Evolutionary conservation across 2,888 invertebrate genomes (phyloP).

Genomic region (Brachycybe producta): DNA sequence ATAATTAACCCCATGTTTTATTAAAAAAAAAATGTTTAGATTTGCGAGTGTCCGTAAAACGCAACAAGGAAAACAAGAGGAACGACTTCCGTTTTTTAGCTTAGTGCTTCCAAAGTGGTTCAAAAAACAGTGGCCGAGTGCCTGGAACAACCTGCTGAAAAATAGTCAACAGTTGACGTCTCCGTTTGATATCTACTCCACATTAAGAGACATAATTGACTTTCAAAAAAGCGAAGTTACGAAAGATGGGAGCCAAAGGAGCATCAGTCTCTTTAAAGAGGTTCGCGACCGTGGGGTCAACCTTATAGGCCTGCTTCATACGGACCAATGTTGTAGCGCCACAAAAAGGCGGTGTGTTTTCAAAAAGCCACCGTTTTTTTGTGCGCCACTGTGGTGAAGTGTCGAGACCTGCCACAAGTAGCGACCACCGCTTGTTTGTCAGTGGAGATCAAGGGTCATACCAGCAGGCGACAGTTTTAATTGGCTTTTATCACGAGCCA

Average conservation of each 20-base stretch:
- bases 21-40: conserved; percentile 31
- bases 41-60: conserved; percentile 70
- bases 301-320: no score
- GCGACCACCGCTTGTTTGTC: no score
- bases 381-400: no score
- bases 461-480: no score
- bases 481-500: no score
- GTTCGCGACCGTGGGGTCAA: no score
- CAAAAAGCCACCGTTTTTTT: no score
- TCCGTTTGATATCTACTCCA: conserved; percentile 79
- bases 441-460: no score
- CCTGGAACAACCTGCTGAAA: conserved; percentile 42
- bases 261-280: conserved; percentile 14
- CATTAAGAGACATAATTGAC: conserved; percentile 54
- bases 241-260: not conserved
- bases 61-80: conserved; percentile 75
- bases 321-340: no score
- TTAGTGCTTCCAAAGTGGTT: conserved; percentile 62
- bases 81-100: conserved; percentile 68
- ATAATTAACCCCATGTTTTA: conserved; percentile 1
- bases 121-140: conserved; percentile 44
- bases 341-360: no score
- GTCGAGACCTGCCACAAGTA: no score
- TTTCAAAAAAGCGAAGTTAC: conserved; percentile 17
- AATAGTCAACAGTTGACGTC: conserved; percentile 62